These are phyloP conservation scores for Agrilus cyanescens DNA, from an alignment of 2,888 invertebrate species.

Conservation along the genomic window DNA sequence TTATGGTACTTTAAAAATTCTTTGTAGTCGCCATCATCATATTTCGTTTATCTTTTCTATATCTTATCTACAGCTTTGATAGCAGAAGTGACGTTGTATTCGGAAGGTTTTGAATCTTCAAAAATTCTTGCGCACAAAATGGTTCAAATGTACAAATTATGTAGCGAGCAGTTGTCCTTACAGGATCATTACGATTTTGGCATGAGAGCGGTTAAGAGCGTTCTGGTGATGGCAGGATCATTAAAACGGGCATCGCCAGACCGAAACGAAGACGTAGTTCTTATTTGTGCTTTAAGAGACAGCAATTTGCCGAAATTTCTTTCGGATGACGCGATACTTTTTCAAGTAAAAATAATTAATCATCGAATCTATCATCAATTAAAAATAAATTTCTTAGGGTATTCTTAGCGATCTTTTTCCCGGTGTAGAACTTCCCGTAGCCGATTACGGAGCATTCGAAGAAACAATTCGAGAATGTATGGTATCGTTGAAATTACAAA, in stretches of 20 bases:
- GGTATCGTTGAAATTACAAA: conserved; percentile 50
- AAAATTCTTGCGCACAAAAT: conserved; percentile 80
- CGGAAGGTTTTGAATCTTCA: conserved; percentile 85
- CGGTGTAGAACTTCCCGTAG: conserved; percentile 62
- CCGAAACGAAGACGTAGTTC: conserved; percentile 69
- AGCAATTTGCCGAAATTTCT: conserved; percentile 86
- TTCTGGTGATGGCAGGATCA: conserved; percentile 85
- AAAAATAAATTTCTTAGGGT: conserved; percentile 39
- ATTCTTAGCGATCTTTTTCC: conserved; percentile 86
- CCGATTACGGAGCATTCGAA: conserved; percentile 68
- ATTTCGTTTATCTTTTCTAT: not conserved
- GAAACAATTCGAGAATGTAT: conserved; percentile 47
- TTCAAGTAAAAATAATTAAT: conserved; percentile 40
- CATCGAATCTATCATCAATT: too few species aligned
- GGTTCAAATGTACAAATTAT: conserved; percentile 86
- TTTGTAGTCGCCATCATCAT: not conserved
- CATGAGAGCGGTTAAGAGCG: conserved; percentile 89
- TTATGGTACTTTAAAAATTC: conserved; percentile 47
- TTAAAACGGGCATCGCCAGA: conserved; percentile 76
- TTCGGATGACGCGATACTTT: conserved; percentile 70
- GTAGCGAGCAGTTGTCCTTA: conserved; percentile 82
- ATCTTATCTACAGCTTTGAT: conserved; percentile 50
- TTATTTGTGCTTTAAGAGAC: conserved; percentile 77
- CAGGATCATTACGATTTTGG: conserved; percentile 90
- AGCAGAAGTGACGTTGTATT: conserved; percentile 86